Base-by-base conservation (phyloP, 2,113 vertebrate species). In the Lamprologus lemairii region DNA sequence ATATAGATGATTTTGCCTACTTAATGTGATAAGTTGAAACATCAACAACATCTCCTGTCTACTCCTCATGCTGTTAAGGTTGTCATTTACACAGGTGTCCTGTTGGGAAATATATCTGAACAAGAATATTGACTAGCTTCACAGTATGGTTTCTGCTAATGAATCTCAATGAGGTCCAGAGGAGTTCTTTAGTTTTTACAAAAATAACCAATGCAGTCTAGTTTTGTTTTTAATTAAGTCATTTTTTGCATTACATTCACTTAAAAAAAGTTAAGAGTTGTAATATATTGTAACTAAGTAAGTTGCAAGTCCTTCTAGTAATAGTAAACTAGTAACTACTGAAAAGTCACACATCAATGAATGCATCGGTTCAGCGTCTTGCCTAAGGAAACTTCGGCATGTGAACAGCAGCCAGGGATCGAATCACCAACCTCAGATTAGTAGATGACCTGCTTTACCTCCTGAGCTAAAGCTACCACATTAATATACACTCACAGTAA, bases 1-100 rank as follows among this genome's bases (percentile, higher is more conserved):
- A 90, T 86, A 57, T 28, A 49, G 81, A 82, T 86, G 75, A 89
- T 86, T 87, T 81, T 65, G 16, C 54, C 47, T 81, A 85, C 17
- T 51, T 85, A 80, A 81, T n/a, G 26, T 28, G 33, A 91, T 73
- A 63, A 89, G 9, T 81, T 71, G n/a, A 71, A 88, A 87, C 65
- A 63, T 71, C 45, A 55, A 28, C 79, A 80, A n/a, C 85, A 55
- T 82, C 55, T 45, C 71, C 58, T 57, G 51, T 83, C 49, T 60
- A 33, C 21, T 11, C 16, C 23, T 68, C n/a, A 3, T 19, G 13
- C 68, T 71, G 81, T 87, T 79, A 26, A 79, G 63, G 58, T 81
- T 60, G 84, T 60, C 63, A 45, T 26, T 88, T 51, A 63, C 13
- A 47, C 10, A 9, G 17, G 16, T 26, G 80, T 54, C 31, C 35